Evolutionary conservation across 2,888 invertebrate genomes (phyloP), one percentile per base, ranked within the genome.

Genomic region (Philereme vetulata): DNA sequence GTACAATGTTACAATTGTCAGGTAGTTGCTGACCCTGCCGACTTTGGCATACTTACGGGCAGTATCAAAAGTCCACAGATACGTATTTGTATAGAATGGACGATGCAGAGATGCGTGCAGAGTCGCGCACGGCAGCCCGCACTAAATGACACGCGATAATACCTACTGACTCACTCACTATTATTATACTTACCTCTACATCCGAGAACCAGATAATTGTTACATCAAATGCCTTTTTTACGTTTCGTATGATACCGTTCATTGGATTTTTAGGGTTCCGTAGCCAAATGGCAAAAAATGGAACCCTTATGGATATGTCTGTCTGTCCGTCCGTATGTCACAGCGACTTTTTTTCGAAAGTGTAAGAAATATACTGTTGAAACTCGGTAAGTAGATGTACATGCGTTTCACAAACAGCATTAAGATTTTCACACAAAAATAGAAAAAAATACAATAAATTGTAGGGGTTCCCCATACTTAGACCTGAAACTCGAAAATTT

Each of bases 181-280:
- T 72, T 68, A 67, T 66, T 66, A 63, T 58, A 56, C 66, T 68
- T 70, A 64, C 66, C 67, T 58, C 63, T 40, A 67, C 66, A 68
- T 72, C 68, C 62, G 64, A 70, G 72, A 63, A 73, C 65, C 58
- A 47, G 58, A 66, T 75, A 73, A 75, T 77, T 66, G 74, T 77
- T 76, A 73, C 77, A 70, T 76, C 72, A 75, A 76, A 68, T 68
- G 45, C 49, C 66, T 68, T 72, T 38, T 66, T 62, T 60, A 52
- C 48, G 50, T 51, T 38, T 56, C 43, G 52, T 57, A 64, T 65
- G 65, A 66, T 70, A 66, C 64, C 65, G 65, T 64, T 60, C 46
- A 54, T 62, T 64, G 46, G 59, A 51, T 54, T 63, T 53, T 60
- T 57, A 7, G 36, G n/a, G n/a, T n/a, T n/a, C n/a, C n/a, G n/a